Percentiles rank a stretch among this genome's conserved stretches.
These are phyloP conservation scores for Zhengitettix transpicula DNA, from an alignment of 2,888 invertebrate genomes.

Conservation along the genomic window DNA sequence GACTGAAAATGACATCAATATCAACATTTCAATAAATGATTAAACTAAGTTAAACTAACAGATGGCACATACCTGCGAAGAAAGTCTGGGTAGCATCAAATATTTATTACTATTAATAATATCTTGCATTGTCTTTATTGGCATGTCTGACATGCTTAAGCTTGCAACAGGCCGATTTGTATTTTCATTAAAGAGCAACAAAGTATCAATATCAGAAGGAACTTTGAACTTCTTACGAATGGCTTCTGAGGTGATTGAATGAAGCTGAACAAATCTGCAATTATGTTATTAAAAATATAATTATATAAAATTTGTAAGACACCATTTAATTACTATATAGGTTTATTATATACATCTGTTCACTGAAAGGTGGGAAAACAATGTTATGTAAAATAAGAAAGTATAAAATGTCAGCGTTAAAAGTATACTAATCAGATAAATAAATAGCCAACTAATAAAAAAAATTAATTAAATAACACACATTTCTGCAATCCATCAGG, in stretches of 20 bases:
- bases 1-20: too few relatives aligned
- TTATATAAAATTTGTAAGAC: too few relatives aligned
- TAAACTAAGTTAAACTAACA: background rate
- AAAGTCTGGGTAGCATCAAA: constrained; percentile 71
- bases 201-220: constrained; percentile 53
- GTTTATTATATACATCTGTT: too few relatives aligned
- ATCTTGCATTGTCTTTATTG: constrained; percentile 72
- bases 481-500: too few relatives aligned
- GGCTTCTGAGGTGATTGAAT: constrained; percentile 39
- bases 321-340: too few relatives aligned
- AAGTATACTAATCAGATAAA: too few relatives aligned
- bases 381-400: too few relatives aligned
- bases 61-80: constrained; percentile 57
- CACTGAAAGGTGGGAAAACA: too few relatives aligned
- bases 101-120: constrained; percentile 79
- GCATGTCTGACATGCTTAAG: constrained; percentile 78
- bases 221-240: constrained; percentile 55
- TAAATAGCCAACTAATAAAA: too few relatives aligned
- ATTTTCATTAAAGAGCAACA: constrained; percentile 83
- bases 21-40: too few relatives aligned
- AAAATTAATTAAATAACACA: too few relatives aligned
- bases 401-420: too few relatives aligned
- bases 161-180: constrained; percentile 63
- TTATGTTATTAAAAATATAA: background rate
- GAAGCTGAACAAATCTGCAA: constrained; percentile 49